A percentile compares a stretch with the other conserved stretches of the same genome.
These are phyloP conservation scores for Enteromius radiatus DNA, from an alignment of 2,797 vertebrate genomes.

Conservation along the genomic window DNA sequence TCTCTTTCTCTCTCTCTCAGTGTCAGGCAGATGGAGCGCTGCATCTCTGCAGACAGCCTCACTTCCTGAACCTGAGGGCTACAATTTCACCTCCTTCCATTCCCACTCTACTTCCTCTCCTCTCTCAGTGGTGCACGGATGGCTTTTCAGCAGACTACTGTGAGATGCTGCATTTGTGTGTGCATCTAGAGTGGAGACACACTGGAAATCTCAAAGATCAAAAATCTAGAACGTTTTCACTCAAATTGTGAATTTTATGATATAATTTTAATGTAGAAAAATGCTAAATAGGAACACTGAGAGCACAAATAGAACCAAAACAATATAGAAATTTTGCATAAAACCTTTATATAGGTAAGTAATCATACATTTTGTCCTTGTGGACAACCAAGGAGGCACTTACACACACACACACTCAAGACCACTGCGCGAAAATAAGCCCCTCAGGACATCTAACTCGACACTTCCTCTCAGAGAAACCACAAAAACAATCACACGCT, in stretches of 20 bases:
- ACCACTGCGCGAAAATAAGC: conserved; percentile 46
- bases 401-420: conserved; percentile 26
- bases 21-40: conserved; percentile 8
- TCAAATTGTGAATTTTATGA: background rate
- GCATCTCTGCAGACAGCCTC: conserved; percentile 42
- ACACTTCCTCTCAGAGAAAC: conserved; percentile 50
- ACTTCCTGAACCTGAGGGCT: conserved; percentile 58
- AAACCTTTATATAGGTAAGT: conserved; percentile 26
- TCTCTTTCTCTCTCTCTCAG: conserved; percentile 28
- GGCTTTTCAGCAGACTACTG: background rate
- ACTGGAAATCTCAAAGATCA: background rate
- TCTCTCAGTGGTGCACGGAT: conserved; percentile 5
- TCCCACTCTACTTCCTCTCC: conserved; percentile 39
- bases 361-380: conserved; percentile 4
- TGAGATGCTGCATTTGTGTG: conserved; percentile 29
- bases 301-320: background rate
- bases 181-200: background rate
- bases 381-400: conserved; percentile 27
- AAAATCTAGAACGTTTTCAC: background rate
- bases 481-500: conserved; percentile 45
- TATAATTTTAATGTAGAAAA: background rate
- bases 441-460: conserved; percentile 49
- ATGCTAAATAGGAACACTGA: background rate
- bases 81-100: conserved; percentile 43
- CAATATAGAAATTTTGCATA: background rate